These are phyloP conservation scores for Phoebastria nigripes DNA, from an alignment of 2,797 vertebrate species.

Conservation along the genomic window DNA sequence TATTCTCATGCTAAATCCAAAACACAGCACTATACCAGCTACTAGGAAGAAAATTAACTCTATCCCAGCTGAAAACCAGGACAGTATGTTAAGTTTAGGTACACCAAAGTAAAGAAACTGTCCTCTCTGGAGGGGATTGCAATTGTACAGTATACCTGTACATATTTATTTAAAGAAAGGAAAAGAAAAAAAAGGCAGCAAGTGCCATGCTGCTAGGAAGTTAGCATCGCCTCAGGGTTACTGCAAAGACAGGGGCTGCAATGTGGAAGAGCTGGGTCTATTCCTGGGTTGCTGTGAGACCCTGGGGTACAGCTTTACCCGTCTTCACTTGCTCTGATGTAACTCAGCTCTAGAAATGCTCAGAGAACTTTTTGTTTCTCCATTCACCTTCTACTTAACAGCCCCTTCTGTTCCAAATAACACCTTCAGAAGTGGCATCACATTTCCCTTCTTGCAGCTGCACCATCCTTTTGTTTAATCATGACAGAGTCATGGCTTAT, in stretches of 20 bases:
- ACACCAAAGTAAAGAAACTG: neutral
- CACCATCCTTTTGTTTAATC: neutral
- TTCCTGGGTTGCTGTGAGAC: neutral
- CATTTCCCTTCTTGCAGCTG: neutral
- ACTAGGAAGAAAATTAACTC: no score
- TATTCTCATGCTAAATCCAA: no score
- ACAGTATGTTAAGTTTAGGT: neutral
- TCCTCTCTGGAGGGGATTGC: neutral
- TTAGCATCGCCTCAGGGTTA: neutral
- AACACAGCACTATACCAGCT: no score
- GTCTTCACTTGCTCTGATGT: neutral
- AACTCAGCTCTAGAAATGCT: neutral
- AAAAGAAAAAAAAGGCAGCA: neutral
- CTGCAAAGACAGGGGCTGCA: neutral
- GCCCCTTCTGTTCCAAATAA: neutral
- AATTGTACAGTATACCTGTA: neutral
- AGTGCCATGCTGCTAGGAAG: neutral
- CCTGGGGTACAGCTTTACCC: neutral
- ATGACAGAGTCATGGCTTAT: accelerated
- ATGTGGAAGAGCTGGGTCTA: neutral
- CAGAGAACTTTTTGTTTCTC: neutral
- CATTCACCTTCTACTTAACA: neutral
- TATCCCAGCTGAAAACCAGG: no score
- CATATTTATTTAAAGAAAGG: neutral
- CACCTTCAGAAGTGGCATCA: neutral